Evolutionary conservation across 2,113 vertebrate species (phyloP).

Genomic region (Ivindomyrus marchei): DNA sequence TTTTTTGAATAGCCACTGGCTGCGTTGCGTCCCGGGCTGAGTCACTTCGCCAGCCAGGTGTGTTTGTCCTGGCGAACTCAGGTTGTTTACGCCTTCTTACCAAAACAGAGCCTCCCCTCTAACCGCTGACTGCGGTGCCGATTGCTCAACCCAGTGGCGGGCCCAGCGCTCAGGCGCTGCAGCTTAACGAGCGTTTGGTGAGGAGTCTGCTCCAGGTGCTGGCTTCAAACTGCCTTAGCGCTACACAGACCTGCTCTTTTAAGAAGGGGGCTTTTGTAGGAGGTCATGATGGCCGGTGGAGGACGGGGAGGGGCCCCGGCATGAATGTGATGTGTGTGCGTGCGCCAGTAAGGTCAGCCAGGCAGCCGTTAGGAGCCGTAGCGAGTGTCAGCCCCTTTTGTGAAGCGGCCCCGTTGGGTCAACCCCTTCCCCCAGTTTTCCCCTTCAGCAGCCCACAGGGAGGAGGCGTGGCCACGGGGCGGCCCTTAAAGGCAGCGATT

Average conservation of each 20-base stretch:
- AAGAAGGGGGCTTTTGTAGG: background rate
- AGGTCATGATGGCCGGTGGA: background rate
- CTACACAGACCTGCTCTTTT: background rate
- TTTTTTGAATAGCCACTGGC: background rate
- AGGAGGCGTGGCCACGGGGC: conserved; percentile 37
- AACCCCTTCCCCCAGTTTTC: conserved; percentile 39
- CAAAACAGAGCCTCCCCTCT: background rate
- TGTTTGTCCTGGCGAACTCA: background rate
- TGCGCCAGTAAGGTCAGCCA: conserved; percentile 14
- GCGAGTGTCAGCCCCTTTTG: conserved; percentile 52
- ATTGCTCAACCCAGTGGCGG: background rate
- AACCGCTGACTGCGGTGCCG: background rate
- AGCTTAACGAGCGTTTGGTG: conserved; percentile 39
- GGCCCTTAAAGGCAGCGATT: conserved; percentile 27
- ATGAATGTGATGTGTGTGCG: conserved; percentile 19
- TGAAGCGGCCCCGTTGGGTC: conserved; percentile 37
- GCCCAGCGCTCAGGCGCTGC: conserved; percentile 24
- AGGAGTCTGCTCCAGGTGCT: conserved; percentile 19
- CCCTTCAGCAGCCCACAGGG: conserved; percentile 49
- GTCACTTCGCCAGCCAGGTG: background rate
- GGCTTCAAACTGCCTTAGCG: conserved; percentile 20
- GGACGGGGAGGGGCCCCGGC: background rate
- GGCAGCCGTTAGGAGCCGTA: conserved; percentile 13
- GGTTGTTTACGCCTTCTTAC: background rate
- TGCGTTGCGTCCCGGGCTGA: background rate